Evolutionary conservation across 2,113 vertebrate species (phyloP).

Genomic region (Seriola rivoliana): DNA sequence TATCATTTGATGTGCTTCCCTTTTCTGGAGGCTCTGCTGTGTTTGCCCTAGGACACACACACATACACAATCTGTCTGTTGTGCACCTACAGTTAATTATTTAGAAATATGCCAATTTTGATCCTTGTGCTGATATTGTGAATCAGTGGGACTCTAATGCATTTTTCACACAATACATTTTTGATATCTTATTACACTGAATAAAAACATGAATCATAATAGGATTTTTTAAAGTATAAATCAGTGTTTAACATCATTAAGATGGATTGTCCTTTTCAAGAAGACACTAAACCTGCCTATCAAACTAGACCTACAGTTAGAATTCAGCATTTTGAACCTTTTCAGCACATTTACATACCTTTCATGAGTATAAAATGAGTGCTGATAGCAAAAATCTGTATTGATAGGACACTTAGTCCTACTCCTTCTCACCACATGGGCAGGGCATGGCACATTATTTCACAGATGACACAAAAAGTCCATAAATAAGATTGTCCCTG

Average conservation of each 20-base stretch:
- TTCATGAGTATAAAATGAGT: background rate
- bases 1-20: conserved; percentile 27
- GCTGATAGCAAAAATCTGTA: background rate
- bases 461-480: background rate
- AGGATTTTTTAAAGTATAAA: conserved; percentile 9
- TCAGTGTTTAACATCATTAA: background rate
- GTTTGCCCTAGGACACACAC: conserved; percentile 26
- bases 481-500: background rate
- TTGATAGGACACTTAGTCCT: background rate
- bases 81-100: conserved; percentile 26
- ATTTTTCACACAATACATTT: conserved; percentile 16
- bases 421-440: background rate
- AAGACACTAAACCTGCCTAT: background rate
- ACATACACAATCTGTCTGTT: conserved; percentile 11
- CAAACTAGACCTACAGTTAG: too few relatives aligned
- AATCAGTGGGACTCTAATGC: conserved; percentile 7
- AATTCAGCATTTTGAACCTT: background rate
- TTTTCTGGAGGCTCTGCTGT: conserved; percentile 19
- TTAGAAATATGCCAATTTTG: conserved; percentile 17
- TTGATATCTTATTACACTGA: conserved; percentile 15
- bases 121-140: conserved; percentile 1
- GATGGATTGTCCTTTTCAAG: background rate
- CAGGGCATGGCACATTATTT: background rate
- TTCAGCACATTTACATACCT: background rate
- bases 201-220: conserved; percentile 33